Evolutionary conservation across 1,140 invertebrate species (phyloP), one percentile per base, ranked within the genome.

Genomic region (Eupristina koningsbergeri): DNA sequence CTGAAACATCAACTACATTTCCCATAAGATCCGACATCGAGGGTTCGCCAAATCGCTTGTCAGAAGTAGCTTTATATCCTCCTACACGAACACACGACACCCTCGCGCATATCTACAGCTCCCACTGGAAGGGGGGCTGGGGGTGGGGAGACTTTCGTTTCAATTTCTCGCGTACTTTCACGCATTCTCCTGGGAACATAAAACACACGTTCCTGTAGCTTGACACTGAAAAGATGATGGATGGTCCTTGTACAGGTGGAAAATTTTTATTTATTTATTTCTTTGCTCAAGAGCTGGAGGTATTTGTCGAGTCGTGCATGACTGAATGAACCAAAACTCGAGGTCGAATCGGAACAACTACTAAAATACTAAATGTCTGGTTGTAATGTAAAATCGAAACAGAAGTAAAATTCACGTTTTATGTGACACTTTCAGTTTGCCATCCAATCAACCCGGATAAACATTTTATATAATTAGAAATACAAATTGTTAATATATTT

Each of bases 161-260:
- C 58, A 64, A 78, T 78, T 78, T 64, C 9, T 34, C 50, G 8
- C 34, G 75, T 29, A 3, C 75, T 50, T 78, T 64, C 26, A 29
- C 50, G 8, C 15, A n/a, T 17, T 1, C 75, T 50, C 34, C 5
- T 6, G 75, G 34, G 75, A n/a, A 31, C 3, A 19, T 0, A 39
- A n/a, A 53, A 50, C 34, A 61, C 50, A 39, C 34, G 26, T 13
- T 39, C 1, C 9, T 39, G 26, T 8, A 9, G 36, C 13, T 41
- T 34, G 19, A 26, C 41, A 41, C 39, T 6, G 3, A 2, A 6
- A 36, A 41, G 26, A 26, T 0, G 7, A 67, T 36, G 15, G 8
- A 17, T 17, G 34, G 13, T 17, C 8, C 34, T 71, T 71, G 11
- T 41, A 39, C 17, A 31, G 36, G 7, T 22, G 15, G 22, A 36